Percentiles rank a stretch among this genome's conserved stretches.
phyloP scores from a whole-genome alignment of 1,140 invertebrate genomes.

The Pseudoatta argentina region DNA sequence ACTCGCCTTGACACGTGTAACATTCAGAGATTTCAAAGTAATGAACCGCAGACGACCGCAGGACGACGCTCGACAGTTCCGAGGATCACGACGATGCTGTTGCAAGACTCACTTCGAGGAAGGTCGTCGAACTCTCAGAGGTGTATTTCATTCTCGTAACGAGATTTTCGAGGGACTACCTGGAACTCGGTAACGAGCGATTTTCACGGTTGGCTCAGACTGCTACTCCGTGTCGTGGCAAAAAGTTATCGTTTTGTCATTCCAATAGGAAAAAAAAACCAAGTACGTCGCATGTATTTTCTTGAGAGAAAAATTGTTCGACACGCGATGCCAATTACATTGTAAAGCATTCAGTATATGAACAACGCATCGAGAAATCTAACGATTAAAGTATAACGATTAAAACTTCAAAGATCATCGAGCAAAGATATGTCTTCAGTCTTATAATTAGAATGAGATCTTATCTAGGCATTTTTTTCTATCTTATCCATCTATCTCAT shows the following conservation, averaged over 20 bases:
- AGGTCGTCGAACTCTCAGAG: conserved; percentile 53
- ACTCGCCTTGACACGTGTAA: not conserved
- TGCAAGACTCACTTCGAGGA: conserved; percentile 35
- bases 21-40: conserved; percentile 8
- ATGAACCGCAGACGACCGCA: conserved; percentile 22
- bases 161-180: conserved; percentile 67
- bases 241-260: conserved; percentile 44
- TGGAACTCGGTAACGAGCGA: conserved; percentile 67
- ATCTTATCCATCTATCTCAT: too few relatives aligned
- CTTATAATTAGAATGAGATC: too few relatives aligned
- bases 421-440: too few relatives aligned
- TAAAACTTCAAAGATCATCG: not conserved
- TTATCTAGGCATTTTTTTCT: too few relatives aligned
- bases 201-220: conserved; percentile 68
- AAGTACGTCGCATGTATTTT: not conserved
- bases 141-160: conserved; percentile 66
- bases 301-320: not conserved
- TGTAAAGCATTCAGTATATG: not conserved
- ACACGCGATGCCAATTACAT: conserved; percentile 1
- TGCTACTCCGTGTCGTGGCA: not conserved
- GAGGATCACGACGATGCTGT: conserved; percentile 60
- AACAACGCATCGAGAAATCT: not conserved
- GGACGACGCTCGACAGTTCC: not conserved
- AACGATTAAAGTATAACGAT: too few relatives aligned
- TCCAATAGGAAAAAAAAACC: not conserved